phyloP scores from a whole-genome alignment of 2,888 invertebrate species.

The Balanococcus diminutus region DNA sequence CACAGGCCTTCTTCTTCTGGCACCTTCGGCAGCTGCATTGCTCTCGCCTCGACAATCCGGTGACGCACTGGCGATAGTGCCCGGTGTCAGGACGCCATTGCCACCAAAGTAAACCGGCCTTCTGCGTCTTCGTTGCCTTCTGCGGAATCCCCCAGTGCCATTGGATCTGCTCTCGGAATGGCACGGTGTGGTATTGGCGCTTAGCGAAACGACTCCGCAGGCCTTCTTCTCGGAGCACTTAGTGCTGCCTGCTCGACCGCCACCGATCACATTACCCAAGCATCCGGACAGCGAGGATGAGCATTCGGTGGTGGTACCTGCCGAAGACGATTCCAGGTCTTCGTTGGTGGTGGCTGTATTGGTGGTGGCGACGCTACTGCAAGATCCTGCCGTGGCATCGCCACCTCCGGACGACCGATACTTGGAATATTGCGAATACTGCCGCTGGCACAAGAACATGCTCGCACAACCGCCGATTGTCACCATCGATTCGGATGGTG shows the following conservation, averaged over 20 bases:
- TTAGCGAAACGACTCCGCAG: not conserved
- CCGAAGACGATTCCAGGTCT: not conserved
- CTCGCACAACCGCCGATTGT: not conserved
- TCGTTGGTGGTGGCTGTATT: not conserved
- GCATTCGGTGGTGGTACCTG: conserved; percentile 23
- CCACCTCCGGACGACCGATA: not conserved
- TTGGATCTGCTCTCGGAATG: not conserved
- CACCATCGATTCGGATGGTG: not conserved
- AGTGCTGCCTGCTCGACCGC: not conserved
- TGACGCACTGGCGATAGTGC: conserved; percentile 53
- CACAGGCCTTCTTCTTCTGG: conserved; percentile 56
- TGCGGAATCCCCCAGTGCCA: not conserved
- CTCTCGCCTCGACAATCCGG: conserved; percentile 55
- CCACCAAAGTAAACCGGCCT: conserved; percentile 31
- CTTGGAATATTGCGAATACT: not conserved
- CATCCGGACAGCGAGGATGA: conserved; percentile 46
- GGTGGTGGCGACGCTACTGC: not conserved
- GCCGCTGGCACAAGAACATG: conserved; percentile 50
- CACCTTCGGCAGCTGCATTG: conserved; percentile 52
- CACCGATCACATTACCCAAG: conserved; percentile 36
- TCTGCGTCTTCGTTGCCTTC: conserved; percentile 30
- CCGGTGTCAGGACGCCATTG: not conserved
- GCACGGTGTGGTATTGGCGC: not conserved
- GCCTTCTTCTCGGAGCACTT: not conserved
- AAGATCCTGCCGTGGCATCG: not conserved